Evolutionary conservation across 2,113 vertebrate genomes (phyloP).

Genomic region (Callospermophilus lateralis): DNA sequence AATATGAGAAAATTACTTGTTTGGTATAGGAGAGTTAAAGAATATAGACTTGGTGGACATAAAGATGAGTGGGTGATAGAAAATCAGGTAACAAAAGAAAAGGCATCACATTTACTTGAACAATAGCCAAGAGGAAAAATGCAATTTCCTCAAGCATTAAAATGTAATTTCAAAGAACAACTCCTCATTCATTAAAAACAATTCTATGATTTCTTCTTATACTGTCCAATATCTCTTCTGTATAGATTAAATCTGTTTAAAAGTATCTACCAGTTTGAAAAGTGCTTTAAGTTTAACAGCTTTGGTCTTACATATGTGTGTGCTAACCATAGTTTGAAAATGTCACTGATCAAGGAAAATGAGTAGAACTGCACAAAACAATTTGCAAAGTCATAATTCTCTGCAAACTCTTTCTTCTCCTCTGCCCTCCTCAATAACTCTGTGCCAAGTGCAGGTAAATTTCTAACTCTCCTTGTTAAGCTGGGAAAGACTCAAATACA

Average conservation of each 20-base stretch:
- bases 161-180: neutral
- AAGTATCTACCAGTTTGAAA: neutral
- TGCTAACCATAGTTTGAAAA: neutral
- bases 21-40: neutral
- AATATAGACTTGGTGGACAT: neutral
- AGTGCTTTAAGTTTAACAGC: neutral
- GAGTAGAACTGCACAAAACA: neutral
- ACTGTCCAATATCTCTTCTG: neutral
- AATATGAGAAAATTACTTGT: neutral
- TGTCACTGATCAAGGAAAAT: neutral
- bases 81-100: neutral
- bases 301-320: neutral
- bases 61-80: neutral
- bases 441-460: neutral
- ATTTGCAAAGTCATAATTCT: neutral
- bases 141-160: neutral
- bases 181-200: neutral
- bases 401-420: neutral
- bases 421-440: neutral
- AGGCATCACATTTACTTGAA: neutral
- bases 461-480: neutral
- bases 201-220: neutral
- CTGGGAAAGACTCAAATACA: neutral
- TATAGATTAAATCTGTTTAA: neutral
- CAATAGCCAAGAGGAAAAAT: neutral